phyloP scores from a whole-genome alignment of 2,113 vertebrate species.

The Leptodactylus fuscus region DNA sequence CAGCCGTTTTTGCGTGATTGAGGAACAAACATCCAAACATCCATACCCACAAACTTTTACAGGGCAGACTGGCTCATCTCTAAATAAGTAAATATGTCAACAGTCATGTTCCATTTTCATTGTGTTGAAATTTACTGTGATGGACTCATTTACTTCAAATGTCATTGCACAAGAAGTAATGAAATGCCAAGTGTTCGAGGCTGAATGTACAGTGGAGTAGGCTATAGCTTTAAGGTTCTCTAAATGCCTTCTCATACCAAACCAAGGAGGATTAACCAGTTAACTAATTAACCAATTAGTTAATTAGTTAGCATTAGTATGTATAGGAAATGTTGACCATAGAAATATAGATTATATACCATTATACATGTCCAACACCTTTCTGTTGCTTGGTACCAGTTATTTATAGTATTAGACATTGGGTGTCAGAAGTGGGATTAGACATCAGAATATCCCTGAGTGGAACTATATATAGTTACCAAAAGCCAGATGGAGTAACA shows the following conservation, averaged over 20 bases:
- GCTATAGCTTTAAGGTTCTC: background rate
- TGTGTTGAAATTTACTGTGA: background rate
- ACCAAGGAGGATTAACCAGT: background rate
- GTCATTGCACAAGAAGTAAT: background rate
- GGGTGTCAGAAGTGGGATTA: too few species aligned
- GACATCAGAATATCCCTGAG: too few species aligned
- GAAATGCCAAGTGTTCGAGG: background rate
- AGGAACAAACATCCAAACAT: too few species aligned
- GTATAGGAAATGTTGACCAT: background rate
- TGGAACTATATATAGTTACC: too few species aligned
- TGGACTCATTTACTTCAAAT: background rate
- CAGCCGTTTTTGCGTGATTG: too few species aligned
- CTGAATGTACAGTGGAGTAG: background rate
- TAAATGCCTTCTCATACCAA: background rate
- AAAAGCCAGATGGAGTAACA: too few species aligned
- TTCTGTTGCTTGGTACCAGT: too few species aligned
- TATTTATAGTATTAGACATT: too few species aligned
- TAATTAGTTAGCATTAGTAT: too few species aligned
- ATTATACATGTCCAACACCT: too few species aligned
- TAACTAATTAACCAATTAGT: too few species aligned
- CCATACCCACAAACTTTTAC: background rate
- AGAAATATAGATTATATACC: background rate
- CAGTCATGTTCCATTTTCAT: background rate
- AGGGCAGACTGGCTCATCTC: background rate
- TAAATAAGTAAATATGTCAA: background rate